Percentiles rank a stretch among this genome's conserved stretches.
Evolutionary conservation across 2,113 vertebrate genomes (phyloP).

Genomic region (Cyanoliseus patagonus): DNA sequence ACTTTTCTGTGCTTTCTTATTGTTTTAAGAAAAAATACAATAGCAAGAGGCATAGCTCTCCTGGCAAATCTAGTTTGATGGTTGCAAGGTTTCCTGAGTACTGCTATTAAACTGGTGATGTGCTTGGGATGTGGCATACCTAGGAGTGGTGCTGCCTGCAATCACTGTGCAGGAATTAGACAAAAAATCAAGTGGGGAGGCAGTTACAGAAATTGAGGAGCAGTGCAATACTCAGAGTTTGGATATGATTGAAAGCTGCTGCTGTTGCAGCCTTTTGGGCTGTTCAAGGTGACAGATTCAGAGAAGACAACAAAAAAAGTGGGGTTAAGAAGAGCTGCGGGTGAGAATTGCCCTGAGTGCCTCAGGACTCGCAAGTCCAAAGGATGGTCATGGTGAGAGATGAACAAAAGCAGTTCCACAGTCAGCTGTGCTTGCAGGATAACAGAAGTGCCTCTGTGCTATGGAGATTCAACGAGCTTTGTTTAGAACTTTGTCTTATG

Average conservation of each 20-base stretch:
- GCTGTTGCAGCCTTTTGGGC: background rate
- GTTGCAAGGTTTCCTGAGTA: background rate
- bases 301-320: background rate
- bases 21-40: background rate
- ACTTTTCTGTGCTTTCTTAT: background rate
- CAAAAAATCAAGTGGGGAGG: background rate
- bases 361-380: background rate
- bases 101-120: background rate
- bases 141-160: background rate
- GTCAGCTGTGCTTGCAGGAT: background rate
- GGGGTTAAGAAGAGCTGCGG: background rate
- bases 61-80: background rate
- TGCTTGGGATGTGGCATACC: background rate
- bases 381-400: background rate
- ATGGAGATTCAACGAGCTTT: background rate
- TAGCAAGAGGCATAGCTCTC: background rate
- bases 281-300: background rate
- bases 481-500: background rate
- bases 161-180: background rate
- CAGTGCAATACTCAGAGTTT: background rate
- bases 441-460: background rate
- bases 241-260: background rate
- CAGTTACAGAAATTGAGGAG: background rate
- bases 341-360: background rate
- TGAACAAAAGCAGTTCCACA: rapidly evolving